These are phyloP conservation scores for Notothenia coriiceps DNA, from an alignment of 2,113 vertebrate species.

Conservation along the genomic window DNA sequence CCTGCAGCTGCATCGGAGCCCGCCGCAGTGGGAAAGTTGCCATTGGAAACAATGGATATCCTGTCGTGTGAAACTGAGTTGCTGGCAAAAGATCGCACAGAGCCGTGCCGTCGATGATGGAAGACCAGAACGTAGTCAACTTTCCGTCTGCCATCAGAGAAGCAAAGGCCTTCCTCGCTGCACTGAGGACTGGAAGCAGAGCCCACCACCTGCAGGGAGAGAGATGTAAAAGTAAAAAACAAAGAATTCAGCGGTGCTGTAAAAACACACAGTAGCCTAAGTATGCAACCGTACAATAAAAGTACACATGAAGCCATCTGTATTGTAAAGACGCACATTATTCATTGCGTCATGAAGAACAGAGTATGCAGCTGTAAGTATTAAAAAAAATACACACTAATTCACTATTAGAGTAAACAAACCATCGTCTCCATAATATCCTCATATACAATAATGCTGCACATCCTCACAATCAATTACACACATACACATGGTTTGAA, in stretches of 20 bases:
- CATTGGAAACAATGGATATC: constrained; percentile 87
- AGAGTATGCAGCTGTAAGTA: neutral
- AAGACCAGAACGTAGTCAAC: constrained; percentile 95
- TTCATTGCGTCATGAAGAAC: too few species aligned
- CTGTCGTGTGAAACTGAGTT: constrained; percentile 49
- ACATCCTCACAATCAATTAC: neutral
- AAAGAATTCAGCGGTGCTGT: neutral
- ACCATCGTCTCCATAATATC: neutral
- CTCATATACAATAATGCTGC: neutral
- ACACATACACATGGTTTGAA: constrained; percentile 2
- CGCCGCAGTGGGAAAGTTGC: constrained; percentile 79
- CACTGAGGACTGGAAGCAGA: constrained; percentile 61
- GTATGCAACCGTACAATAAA: neutral
- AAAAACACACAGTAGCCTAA: neutral
- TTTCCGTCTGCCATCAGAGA: constrained; percentile 91
- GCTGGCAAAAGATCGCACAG: constrained; percentile 40
- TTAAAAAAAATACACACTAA: too few species aligned
- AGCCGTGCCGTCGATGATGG: constrained; percentile 85
- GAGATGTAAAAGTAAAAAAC: neutral
- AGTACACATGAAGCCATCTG: neutral
- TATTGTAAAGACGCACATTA: neutral
- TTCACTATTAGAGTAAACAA: too few species aligned
- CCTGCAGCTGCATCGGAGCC: constrained; percentile 58
- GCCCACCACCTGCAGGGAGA: constrained; percentile 61
- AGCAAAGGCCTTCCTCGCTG: constrained; percentile 83